phyloP scores from a whole-genome alignment of 2,113 vertebrate species.

The Microtus montanus region DNA sequence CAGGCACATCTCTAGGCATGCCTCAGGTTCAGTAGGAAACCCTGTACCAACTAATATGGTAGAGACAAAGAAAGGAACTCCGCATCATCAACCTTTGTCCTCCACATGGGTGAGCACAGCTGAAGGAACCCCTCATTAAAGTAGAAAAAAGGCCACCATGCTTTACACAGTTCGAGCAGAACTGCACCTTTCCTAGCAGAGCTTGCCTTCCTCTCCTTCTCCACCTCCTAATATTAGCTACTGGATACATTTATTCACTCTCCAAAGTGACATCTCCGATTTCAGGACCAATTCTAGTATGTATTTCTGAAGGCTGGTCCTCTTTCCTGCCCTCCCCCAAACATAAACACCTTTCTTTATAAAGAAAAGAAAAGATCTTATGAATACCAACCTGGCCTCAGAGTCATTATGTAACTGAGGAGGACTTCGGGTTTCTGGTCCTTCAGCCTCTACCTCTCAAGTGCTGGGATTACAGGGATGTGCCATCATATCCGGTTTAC shows the following conservation, averaged over 20 bases:
- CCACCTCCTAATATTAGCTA: neutral
- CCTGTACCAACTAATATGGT: neutral
- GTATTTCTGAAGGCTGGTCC: slow-evolving; percentile 12
- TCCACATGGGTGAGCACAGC: neutral
- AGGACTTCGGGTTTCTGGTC: neutral
- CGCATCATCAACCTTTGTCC: neutral
- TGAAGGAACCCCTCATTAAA: neutral
- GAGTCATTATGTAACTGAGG: neutral
- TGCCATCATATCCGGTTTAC: neutral
- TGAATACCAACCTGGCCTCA: neutral
- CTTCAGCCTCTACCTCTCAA: neutral
- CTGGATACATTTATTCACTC: neutral
- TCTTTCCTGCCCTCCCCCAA: neutral
- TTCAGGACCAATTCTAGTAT: neutral
- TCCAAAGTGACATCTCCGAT: neutral
- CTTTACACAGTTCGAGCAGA: neutral
- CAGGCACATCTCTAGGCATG: neutral
- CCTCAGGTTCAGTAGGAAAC: neutral
- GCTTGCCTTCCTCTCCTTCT: neutral
- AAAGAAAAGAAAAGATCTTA: neutral
- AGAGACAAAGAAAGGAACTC: neutral
- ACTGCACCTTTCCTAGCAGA: neutral
- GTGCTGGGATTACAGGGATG: neutral
- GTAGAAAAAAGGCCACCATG: neutral
- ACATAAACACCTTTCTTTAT: neutral